Evolutionary conservation across 2,797 vertebrate species (phyloP).

Genomic region (Moxostoma hubbsi): DNA sequence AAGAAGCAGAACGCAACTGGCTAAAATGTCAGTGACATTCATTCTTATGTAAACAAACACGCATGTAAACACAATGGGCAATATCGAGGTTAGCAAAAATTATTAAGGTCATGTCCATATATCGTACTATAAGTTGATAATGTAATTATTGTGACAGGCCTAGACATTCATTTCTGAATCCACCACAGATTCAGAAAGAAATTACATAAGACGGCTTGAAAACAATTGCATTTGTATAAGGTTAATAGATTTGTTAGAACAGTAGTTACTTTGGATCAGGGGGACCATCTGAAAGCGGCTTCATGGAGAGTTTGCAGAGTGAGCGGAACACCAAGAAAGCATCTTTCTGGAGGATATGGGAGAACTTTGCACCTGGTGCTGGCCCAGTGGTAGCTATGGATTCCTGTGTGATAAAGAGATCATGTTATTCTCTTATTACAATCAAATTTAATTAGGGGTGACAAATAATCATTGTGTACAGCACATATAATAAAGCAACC

Average conservation of each 20-base stretch:
- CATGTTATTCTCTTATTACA: neutral
- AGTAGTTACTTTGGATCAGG: conserved; percentile 95
- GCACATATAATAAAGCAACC: neutral
- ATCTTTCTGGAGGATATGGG: conserved; percentile 99
- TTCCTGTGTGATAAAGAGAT: conserved; percentile 80
- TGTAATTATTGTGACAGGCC: no score
- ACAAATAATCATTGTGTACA: neutral
- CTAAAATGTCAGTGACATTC: no score
- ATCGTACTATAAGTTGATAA: no score
- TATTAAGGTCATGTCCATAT: no score
- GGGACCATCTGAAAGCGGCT: conserved; percentile 97
- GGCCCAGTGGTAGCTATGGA: conserved; percentile 92
- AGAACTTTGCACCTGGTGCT: conserved; percentile 96
- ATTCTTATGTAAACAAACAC: no score
- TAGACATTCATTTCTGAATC: neutral
- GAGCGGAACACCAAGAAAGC: conserved; percentile 99
- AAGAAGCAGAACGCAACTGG: no score
- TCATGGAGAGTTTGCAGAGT: conserved; percentile 99
- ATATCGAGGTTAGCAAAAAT: no score
- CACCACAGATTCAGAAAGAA: no score
- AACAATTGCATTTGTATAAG: neutral
- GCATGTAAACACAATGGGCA: no score
- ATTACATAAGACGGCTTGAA: neutral
- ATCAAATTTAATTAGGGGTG: neutral
- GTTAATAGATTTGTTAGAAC: neutral